Conservation (phyloP, 2,888 invertebrate genomes). For the Brenthis ino region DNA sequence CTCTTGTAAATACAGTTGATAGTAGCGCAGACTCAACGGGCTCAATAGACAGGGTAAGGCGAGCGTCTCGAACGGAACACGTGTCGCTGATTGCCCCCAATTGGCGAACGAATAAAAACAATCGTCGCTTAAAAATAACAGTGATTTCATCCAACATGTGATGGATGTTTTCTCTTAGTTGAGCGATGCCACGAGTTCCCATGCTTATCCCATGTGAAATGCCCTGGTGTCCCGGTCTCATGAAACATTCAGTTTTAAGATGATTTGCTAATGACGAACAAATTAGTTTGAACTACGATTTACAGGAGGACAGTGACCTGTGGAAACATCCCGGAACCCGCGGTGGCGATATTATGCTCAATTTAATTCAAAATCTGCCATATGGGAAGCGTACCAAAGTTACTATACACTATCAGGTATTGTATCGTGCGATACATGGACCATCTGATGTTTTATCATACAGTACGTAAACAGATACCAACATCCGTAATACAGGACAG, state of each 20-base stretch:
- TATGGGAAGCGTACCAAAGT: conserved; percentile 55
- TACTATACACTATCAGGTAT: conserved; percentile 43
- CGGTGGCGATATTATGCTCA: conserved; percentile 35
- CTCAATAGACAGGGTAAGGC: conserved; percentile 70
- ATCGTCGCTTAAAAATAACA: conserved; percentile 81
- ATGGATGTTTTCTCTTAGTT: conserved; percentile 70
- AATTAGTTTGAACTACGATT: conserved; percentile 43
- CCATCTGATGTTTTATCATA: conserved; percentile 65
- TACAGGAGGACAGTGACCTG: conserved; percentile 32
- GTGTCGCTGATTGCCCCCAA: conserved; percentile 82
- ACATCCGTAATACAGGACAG: conserved; percentile 65
- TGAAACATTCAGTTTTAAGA: conserved; percentile 53
- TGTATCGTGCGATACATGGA: conserved; percentile 41
- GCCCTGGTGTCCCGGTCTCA: conserved; percentile 64
- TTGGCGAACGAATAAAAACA: conserved; percentile 82
- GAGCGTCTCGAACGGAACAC: conserved; percentile 73
- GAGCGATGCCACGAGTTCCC: conserved; percentile 65
- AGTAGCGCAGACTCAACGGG: conserved; percentile 60
- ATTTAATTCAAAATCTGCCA: conserved; percentile 48
- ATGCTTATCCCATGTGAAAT: conserved; percentile 73
- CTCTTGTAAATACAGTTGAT: conserved; percentile 39
- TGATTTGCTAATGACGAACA: conserved; percentile 67
- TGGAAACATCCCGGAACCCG: conserved; percentile 35
- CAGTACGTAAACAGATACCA: conserved; percentile 60
- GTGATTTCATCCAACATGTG: conserved; percentile 82